Evolutionary conservation across 2,888 invertebrate species (phyloP).

Genomic region (Ryuthela nishihirai): DNA sequence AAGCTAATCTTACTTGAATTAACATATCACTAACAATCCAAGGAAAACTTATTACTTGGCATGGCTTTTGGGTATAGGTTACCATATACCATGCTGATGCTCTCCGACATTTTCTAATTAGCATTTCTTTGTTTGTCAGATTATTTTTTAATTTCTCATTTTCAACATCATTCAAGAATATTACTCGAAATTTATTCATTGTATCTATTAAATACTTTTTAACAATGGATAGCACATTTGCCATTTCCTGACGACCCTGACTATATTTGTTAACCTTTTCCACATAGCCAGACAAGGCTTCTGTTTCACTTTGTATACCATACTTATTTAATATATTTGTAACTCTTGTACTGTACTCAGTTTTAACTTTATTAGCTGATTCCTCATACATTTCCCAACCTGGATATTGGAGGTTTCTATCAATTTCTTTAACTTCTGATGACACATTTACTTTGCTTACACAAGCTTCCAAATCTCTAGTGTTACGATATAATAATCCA

Average conservation of each 20-base stretch:
- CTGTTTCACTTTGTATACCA: slow-evolving; percentile 17
- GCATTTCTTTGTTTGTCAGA: not conserved
- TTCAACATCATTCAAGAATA: slow-evolving; percentile 10
- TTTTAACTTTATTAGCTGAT: slow-evolving; percentile 21
- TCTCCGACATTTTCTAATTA: slow-evolving; percentile 4
- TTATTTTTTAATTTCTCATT: slow-evolving; percentile 2
- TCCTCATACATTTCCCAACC: slow-evolving; percentile 27
- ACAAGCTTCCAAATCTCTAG: slow-evolving; percentile 26
- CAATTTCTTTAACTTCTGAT: not conserved
- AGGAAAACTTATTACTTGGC: slow-evolving; percentile 27
- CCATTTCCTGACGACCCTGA: slow-evolving; percentile 16
- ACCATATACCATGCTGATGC: slow-evolving; percentile 39
- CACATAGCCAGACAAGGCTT: slow-evolving; percentile 27
- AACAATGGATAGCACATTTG: slow-evolving; percentile 19
- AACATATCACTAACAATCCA: slow-evolving; percentile 36
- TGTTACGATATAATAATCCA: slow-evolving; percentile 46
- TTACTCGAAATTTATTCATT: slow-evolving; percentile 6
- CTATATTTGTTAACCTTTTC: slow-evolving; percentile 10
- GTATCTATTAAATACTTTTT: slow-evolving; percentile 9
- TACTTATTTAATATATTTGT: slow-evolving; percentile 15
- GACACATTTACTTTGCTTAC: slow-evolving; percentile 11
- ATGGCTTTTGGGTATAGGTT: slow-evolving; percentile 8
- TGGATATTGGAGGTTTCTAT: slow-evolving; percentile 15
- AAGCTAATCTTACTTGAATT: slow-evolving; percentile 19
- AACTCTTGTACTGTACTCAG: slow-evolving; percentile 14